Conservation (phyloP, 2,113 vertebrate species). For the Apeltes quadracus region DNA sequence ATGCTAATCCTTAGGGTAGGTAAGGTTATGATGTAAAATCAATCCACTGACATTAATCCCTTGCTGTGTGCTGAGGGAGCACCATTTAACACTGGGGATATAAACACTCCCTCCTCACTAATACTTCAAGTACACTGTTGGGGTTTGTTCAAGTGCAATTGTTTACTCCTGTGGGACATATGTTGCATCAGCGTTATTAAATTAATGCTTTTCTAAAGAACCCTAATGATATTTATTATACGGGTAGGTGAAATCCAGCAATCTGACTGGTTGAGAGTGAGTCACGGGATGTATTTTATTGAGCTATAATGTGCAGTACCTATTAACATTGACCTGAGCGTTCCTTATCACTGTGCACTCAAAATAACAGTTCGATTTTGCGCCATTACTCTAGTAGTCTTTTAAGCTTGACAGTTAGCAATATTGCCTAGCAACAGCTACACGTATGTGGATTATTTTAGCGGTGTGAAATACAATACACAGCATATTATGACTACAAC, state of each 20-base stretch:
- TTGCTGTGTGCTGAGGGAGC: background rate
- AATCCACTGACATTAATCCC: background rate
- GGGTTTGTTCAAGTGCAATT: slow-evolving; percentile 5
- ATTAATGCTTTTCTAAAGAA: slow-evolving; percentile 19
- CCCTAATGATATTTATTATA: background rate
- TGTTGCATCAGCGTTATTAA: slow-evolving; percentile 35
- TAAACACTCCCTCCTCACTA: slow-evolving; percentile 12
- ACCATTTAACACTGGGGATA: slow-evolving; percentile 52
- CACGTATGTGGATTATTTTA: too few relatives aligned
- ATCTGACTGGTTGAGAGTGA: too few relatives aligned
- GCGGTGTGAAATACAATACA: too few relatives aligned
- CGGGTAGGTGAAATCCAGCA: too few relatives aligned
- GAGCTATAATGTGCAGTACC: background rate
- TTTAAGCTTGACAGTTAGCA: too few relatives aligned
- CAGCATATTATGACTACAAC: too few relatives aligned
- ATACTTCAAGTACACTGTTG: slow-evolving; percentile 17
- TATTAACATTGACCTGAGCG: background rate
- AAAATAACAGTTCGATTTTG: too few relatives aligned
- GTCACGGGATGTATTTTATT: too few relatives aligned
- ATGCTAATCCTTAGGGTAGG: too few relatives aligned
- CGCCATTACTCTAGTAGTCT: too few relatives aligned
- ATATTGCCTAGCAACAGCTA: too few relatives aligned
- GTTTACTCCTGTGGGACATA: slow-evolving; percentile 42
- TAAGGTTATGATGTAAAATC: background rate
- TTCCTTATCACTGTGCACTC: too few relatives aligned